A percentile compares a stretch with the other conserved stretches of the same genome.
phyloP scores from a whole-genome alignment of 2,113 vertebrate genomes.

The Gymnorhina tibicen region DNA sequence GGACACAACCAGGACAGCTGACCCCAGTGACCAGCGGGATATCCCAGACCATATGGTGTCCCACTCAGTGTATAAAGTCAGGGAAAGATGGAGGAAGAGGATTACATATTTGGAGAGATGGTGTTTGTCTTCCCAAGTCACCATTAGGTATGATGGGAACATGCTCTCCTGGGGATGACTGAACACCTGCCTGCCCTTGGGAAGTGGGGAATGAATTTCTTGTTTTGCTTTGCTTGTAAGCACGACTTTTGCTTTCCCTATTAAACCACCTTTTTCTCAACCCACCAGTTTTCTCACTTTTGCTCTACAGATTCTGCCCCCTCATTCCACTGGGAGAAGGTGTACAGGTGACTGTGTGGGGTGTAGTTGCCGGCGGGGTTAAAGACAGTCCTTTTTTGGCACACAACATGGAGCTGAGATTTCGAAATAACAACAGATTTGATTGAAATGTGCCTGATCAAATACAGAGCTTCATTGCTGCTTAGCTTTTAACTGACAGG shows the following conservation, averaged over 20 bases:
- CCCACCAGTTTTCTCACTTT: neutral
- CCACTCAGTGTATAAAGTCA: neutral
- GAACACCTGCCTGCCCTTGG: neutral
- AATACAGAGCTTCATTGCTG: neutral
- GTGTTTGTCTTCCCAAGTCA: neutral
- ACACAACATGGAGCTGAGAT: rapidly evolving
- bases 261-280: neutral
- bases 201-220: neutral
- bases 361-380: neutral
- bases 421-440: neutral
- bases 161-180: neutral
- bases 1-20: neutral
- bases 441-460: neutral
- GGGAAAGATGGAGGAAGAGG: neutral
- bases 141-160: neutral
- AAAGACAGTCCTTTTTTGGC: neutral
- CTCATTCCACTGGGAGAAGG: neutral
- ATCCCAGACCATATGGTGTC: neutral
- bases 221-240: neutral
- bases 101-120: neutral
- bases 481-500: neutral
- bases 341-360: neutral
- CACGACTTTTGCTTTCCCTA: neutral
- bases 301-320: neutral
- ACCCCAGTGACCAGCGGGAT: neutral